phyloP scores from a whole-genome alignment of 2,888 invertebrate genomes.

The Carabus problematicus region DNA sequence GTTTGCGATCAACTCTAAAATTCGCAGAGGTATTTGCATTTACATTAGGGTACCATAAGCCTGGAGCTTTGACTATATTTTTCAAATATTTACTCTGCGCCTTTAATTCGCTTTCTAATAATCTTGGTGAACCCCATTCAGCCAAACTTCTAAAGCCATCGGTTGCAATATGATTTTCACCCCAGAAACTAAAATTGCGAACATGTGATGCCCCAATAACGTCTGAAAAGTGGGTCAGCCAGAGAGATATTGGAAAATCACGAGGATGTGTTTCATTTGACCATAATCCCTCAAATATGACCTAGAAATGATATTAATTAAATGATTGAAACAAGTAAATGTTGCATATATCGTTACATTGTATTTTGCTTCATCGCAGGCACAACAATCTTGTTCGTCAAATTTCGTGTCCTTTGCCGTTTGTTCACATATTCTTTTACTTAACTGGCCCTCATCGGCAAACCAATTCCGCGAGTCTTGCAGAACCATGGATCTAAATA shows the following conservation, averaged over 20 bases:
- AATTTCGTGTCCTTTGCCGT: constrained; percentile 67
- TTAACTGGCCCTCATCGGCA: constrained; percentile 85
- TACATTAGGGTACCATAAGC: constrained; percentile 88
- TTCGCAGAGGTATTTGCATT: constrained; percentile 82
- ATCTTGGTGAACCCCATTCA: constrained; percentile 88
- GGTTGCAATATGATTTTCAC: constrained; percentile 83
- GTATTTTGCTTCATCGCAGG: constrained; percentile 96
- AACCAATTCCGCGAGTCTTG: constrained; percentile 85
- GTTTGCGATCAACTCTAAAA: constrained; percentile 83
- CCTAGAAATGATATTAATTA: constrained; percentile 58
- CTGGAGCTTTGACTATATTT: constrained; percentile 88
- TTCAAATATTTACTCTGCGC: constrained; percentile 78
- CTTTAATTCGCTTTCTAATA: constrained; percentile 88
- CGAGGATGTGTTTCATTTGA: constrained; percentile 94
- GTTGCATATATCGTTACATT: constrained; percentile 64
- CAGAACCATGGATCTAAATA: constrained; percentile 80
- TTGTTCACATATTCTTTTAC: constrained; percentile 81
- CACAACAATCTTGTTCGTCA: constrained; percentile 77
- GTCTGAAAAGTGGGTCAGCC: constrained; percentile 96
- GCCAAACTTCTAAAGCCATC: constrained; percentile 86
- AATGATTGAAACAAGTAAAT: constrained; percentile 13
- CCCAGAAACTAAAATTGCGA: constrained; percentile 90
- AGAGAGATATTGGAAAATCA: constrained; percentile 89
- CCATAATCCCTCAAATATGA: constrained; percentile 94
- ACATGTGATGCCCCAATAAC: constrained; percentile 95